These are phyloP conservation scores for Peromyscus attwateri DNA, from an alignment of 2,797 vertebrate genomes.

Conservation along the genomic window DNA sequence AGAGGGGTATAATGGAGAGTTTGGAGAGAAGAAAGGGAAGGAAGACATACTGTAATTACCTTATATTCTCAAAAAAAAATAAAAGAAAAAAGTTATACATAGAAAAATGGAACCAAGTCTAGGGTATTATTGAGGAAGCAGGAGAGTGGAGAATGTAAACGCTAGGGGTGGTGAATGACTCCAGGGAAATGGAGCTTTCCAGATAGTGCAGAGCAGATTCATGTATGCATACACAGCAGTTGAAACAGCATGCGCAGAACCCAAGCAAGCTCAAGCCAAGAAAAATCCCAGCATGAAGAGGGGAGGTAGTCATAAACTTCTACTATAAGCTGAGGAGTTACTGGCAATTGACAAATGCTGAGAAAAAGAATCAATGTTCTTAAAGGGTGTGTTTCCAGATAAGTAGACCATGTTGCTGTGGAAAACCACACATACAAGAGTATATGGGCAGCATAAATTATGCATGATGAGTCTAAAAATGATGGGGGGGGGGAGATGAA, in stretches of 20 bases:
- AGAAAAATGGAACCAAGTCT: not conserved
- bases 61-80: not conserved
- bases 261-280: not conserved
- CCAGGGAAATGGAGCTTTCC: not conserved
- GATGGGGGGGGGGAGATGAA: fast-evolving
- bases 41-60: not conserved
- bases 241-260: not conserved
- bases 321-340: not conserved
- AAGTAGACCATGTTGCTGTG: too few species aligned
- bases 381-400: not conserved
- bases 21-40: too few species aligned
- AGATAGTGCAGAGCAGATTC: not conserved
- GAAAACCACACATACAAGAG: not conserved
- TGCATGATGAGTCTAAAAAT: not conserved
- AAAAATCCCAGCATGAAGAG: not conserved
- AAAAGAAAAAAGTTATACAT: not conserved
- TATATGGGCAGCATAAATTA: not conserved
- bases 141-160: not conserved
- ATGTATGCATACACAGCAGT: not conserved
- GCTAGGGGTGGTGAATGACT: not conserved
- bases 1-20: not conserved
- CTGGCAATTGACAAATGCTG: not conserved
- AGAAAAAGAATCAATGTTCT: not conserved
- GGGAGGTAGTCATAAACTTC: not conserved
- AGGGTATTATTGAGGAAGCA: not conserved